Evolutionary conservation across 2,888 invertebrate genomes (phyloP), one percentile per base, ranked within the genome.

Genomic region (Clunio marinus): DNA sequence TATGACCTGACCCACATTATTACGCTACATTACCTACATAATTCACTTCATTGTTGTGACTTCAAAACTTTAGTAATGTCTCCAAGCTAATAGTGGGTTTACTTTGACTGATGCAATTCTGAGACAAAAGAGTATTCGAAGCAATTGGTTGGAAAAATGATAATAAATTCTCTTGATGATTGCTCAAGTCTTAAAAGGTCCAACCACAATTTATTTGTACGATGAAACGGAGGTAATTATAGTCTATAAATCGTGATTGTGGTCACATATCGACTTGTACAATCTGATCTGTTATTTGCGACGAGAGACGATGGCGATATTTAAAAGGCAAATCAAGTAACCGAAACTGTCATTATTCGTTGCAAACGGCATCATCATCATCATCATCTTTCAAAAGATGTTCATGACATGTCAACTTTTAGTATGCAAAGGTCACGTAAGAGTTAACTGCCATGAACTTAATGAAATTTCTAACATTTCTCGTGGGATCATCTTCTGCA

Each of bases 361-460:
- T 41, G 41, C 41, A 41, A 15, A 41, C 41, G 10, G 41, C 41
- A 41, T 41, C 10, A 10, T 15, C 41, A 51, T 51, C 25, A 32
- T n/a, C 58, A 58, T 58, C 58, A 58, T 58, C 32, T 17, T 58
- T 32, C 32, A 32, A 10, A 32, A 27, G 32, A 32, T 20, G 58
- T n/a, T 58, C 58, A 58, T 58, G 58, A 58, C 58, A 58, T 58
- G 58, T 58, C 58, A 10, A 32, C 5, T 28, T 32, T 58, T 17
- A 15, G 10, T 28, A 28, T 28, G 15, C 28, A 58, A 58, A 58
- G 58, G 58, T 58, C 58, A 17, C 27, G n/a, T n/a, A 58, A 32
- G 32, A 58, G 58, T 58, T 58, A 32, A 58, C 27, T 58, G 58
- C 32, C 58, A 58, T 32, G 58, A 58, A 15, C 32, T 58, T 32